Evolutionary conservation across 2,797 vertebrate species (phyloP).

Genomic region (Poecile montanus): DNA sequence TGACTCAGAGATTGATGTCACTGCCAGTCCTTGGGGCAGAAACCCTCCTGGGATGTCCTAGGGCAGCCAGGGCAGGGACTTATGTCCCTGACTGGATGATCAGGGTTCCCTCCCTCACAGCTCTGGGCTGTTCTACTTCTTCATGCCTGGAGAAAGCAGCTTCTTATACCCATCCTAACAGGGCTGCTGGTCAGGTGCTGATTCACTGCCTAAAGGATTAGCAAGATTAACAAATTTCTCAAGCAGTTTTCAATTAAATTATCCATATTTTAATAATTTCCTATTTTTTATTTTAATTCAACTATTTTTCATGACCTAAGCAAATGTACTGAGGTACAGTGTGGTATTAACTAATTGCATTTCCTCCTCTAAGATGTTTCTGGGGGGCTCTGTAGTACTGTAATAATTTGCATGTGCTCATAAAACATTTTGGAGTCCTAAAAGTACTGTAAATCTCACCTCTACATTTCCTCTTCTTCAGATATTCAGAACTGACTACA

Average conservation of each 20-base stretch:
- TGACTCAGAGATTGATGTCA: not conserved
- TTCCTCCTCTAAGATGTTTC: not conserved
- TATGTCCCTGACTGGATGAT: not conserved
- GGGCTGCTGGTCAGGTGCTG: not conserved
- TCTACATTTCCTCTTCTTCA: not conserved
- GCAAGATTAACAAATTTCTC: not conserved
- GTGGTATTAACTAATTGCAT: not conserved
- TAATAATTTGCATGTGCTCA: not conserved
- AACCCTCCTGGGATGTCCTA: not conserved
- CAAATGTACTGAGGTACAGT: not conserved
- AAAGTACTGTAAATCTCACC: not conserved
- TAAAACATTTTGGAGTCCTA: not conserved
- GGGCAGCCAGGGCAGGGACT: not conserved
- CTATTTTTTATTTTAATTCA: constrained; percentile 9
- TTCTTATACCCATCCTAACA: not conserved
- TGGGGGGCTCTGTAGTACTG: not conserved
- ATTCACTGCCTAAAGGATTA: not conserved
- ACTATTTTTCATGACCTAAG: not conserved
- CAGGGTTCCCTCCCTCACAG: fast-evolving
- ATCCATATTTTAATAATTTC: not conserved
- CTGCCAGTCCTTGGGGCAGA: not conserved
- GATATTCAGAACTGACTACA: not conserved
- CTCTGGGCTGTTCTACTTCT: not conserved
- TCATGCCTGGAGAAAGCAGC: not conserved
- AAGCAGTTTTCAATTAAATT: constrained; percentile 5